Conservation (phyloP, 2,113 vertebrate genomes). For the Trachemys scripta region DNA sequence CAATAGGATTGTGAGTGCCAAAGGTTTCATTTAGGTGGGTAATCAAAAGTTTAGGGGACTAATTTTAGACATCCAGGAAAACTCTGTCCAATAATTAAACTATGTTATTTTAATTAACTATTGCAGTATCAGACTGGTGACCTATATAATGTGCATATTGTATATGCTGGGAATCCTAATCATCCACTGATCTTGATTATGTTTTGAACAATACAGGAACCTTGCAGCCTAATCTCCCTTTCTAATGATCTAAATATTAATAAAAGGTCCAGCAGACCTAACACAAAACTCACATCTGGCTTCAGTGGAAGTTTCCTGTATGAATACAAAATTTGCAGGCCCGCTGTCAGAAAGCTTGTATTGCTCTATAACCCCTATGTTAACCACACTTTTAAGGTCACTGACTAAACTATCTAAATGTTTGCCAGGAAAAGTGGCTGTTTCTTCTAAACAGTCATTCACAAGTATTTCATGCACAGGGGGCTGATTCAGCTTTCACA, state of each 20-base stretch:
- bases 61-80: background rate
- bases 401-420: conserved; percentile 44
- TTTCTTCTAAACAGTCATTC: conserved; percentile 52
- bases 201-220: background rate
- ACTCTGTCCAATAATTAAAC: conserved; percentile 10
- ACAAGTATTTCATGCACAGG: background rate
- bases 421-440: conserved; percentile 72
- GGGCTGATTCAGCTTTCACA: conserved; percentile 52
- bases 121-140: accelerated
- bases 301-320: conserved; percentile 30
- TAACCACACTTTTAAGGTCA: conserved; percentile 69
- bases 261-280: background rate
- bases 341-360: conserved; percentile 11
- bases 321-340: background rate
- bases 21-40: background rate
- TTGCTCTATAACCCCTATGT: conserved; percentile 51
- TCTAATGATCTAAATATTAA: background rate
- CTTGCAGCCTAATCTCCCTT: background rate
- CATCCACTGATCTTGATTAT: background rate
- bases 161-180: background rate
- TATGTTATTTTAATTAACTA: background rate
- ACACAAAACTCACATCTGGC: background rate
- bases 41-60: background rate
- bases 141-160: background rate
- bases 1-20: accelerated